Base-by-base conservation (phyloP, 2,113 vertebrate genomes). In the Sardina pilchardus region DNA sequence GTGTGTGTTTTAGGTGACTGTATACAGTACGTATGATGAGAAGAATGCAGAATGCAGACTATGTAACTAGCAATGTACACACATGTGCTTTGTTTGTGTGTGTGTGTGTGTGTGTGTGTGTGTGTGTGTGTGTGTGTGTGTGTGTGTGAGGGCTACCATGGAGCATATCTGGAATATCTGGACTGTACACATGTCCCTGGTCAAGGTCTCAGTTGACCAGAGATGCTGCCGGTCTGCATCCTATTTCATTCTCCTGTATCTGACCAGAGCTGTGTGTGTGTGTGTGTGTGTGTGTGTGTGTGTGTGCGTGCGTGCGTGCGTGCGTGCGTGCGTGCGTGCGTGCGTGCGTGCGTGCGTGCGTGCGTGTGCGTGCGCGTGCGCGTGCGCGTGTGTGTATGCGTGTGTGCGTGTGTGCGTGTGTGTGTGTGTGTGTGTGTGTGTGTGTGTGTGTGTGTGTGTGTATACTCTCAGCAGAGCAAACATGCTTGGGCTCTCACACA, bases 381-480 rank as follows among this genome's bases (percentile, higher is more conserved):
- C 24, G 53, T 59, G 53, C 24, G 53, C 24, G 53, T 59, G 53
- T 59, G 53, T 17, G 53, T 63, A 24, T 63, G 56, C n/a, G 56
- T 63, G 56, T 63, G 56, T 63, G 56, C n/a, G 56, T 63, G 56
- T 63, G 56, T 63, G 56, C n/a, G 56, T 63, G 56, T 63, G 56
- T 63, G 56, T 63, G 56, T 67, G 59, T 67, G 59, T 67, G 59
- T 67, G 59, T 67, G 59, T 26, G n/a, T 59, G 53, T 59, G 53
- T 59, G 53, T 21, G 53, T 59, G 53, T 59, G 53, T 59, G 53
- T 59, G 53, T 59, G 53, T 59, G 53, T 59, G 53, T 2, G 19
- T 59, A 2, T 24, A n/a, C 59, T n/a, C 19, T 24, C 59, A 63
- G 21, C 5, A 7, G 7, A 8, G 24, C 59, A 63, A 24, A 63